Evolutionary conservation across 2,797 vertebrate genomes (phyloP).

Genomic region (Phrynocephalus guinanensis): DNA sequence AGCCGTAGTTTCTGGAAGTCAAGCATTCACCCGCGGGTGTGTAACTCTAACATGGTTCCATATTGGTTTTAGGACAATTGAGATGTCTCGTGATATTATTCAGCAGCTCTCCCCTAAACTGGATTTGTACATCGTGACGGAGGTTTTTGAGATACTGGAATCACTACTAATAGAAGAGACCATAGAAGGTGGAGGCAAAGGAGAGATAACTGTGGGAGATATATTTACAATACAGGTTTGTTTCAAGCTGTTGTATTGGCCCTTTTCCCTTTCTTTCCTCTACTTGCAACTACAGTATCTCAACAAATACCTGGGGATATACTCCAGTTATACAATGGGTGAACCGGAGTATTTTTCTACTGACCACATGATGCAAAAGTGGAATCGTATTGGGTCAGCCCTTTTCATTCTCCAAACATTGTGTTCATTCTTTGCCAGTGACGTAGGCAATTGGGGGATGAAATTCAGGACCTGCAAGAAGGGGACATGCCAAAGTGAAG

Average conservation of each 20-base stretch:
- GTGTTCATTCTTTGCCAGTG: no score
- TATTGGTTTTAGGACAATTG: conserved; percentile 20
- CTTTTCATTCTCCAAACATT: no score
- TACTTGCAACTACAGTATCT: background rate
- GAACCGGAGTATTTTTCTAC: no score
- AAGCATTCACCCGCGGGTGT: background rate
- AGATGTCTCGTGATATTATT: background rate
- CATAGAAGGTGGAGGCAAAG: conserved; percentile 19
- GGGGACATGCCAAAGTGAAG: no score
- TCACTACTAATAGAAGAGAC: conserved; percentile 19
- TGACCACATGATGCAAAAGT: no score
- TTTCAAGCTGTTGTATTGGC: background rate
- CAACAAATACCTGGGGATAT: background rate
- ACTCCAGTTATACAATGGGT: no score
- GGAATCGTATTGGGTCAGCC: no score
- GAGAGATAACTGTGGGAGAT: background rate
- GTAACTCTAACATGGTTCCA: background rate
- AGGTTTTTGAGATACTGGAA: conserved; percentile 22
- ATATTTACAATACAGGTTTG: conserved; percentile 32
- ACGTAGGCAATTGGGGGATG: no score
- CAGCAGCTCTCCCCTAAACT: conserved; percentile 9
- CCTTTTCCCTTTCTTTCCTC: background rate
- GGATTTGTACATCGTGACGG: conserved; percentile 23
- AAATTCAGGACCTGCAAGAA: no score
- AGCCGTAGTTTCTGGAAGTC: background rate